Evolutionary conservation across 2,113 vertebrate genomes (phyloP).

Genomic region (Perca fluviatilis): DNA sequence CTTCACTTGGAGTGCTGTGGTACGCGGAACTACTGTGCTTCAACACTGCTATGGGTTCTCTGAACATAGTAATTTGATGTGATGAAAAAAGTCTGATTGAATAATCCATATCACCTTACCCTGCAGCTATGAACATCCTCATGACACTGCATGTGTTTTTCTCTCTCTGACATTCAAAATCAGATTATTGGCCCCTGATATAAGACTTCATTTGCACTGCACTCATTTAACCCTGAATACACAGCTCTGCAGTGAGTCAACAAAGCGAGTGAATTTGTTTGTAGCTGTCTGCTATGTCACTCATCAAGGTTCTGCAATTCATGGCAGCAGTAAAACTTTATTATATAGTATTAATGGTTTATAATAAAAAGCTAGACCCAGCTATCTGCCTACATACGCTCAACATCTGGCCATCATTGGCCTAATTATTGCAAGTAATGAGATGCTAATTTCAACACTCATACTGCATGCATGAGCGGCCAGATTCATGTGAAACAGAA

Average conservation of each 20-base stretch:
- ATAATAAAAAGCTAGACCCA: conserved; percentile 79
- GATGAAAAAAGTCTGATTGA: conserved; percentile 37
- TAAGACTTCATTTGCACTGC: conserved; percentile 53
- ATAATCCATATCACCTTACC: conserved; percentile 37
- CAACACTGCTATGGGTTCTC: not conserved
- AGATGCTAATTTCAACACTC: conserved; percentile 94
- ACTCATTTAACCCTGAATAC: conserved; percentile 48
- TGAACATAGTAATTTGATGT: conserved; percentile 28
- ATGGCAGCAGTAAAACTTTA: conserved; percentile 72
- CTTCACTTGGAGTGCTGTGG: not conserved
- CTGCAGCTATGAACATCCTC: conserved; percentile 37
- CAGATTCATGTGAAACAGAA: conserved; percentile 86
- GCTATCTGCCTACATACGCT: conserved; percentile 82
- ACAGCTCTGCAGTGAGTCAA: conserved; percentile 28
- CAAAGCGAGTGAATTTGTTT: conserved; percentile 42
- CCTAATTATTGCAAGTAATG: conserved; percentile 94
- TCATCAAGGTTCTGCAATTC: conserved; percentile 57
- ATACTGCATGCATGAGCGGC: conserved; percentile 90
- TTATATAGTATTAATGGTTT: conserved; percentile 76
- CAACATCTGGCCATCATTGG: conserved; percentile 93
- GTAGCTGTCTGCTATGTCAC: conserved; percentile 27
- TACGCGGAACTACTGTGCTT: conserved; percentile 5
- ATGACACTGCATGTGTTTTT: conserved; percentile 44
- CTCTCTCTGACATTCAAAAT: conserved; percentile 43
- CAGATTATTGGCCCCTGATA: conserved; percentile 41